Evolutionary conservation across 1,140 invertebrate species (phyloP).

Genomic region (Pogonus chalceus): DNA sequence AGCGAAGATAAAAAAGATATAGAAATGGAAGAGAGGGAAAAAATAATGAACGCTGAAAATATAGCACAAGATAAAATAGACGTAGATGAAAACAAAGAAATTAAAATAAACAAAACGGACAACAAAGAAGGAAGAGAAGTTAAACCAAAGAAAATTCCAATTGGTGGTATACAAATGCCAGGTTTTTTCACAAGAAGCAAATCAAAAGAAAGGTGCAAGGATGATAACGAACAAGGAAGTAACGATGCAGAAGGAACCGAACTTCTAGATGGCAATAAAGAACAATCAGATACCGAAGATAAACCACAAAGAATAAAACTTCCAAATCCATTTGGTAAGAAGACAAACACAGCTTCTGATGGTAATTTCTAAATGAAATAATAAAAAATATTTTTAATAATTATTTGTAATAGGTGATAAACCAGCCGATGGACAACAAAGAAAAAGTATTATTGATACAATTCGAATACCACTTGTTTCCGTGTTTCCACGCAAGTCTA

Average conservation of each 20-base stretch:
- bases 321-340: constrained; percentile 35
- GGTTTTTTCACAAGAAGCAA: constrained; percentile 67
- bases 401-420: constrained; percentile 21
- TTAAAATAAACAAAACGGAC: constrained; percentile 41
- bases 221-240: constrained; percentile 20
- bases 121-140: constrained; percentile 57
- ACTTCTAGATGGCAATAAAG: constrained; percentile 25
- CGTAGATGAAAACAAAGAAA: constrained; percentile 39
- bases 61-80: constrained; percentile 34
- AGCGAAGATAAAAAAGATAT: constrained; percentile 61
- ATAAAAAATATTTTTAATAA: neutral
- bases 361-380: neutral
- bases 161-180: constrained; percentile 72
- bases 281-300: constrained; percentile 26
- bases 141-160: constrained; percentile 69
- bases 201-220: constrained; percentile 57
- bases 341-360: constrained; percentile 9
- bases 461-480: constrained; percentile 53
- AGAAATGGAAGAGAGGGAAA: constrained; percentile 58
- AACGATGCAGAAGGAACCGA: constrained; percentile 26
- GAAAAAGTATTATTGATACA: constrained; percentile 44
- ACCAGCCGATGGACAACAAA: constrained; percentile 26
- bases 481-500: constrained; percentile 41
- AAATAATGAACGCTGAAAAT: constrained; percentile 56
- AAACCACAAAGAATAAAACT: constrained; percentile 28